Conservation (phyloP, 2,888 invertebrate species). For the Artemia sinica region DNA sequence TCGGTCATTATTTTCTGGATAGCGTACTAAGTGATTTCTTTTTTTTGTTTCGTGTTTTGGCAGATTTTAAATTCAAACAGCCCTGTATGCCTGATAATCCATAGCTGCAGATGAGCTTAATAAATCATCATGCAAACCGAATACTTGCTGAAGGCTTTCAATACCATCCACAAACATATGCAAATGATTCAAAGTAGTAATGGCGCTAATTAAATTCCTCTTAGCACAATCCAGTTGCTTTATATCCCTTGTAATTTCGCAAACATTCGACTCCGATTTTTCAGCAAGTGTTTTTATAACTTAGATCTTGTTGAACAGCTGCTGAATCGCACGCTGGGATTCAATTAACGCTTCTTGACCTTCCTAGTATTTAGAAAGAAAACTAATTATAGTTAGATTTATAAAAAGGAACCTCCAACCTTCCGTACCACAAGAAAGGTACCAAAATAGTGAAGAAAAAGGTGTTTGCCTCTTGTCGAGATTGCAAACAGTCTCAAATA, state of each 20-base stretch:
- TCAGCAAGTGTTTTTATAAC: constrained; percentile 88
- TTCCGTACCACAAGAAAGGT: not conserved
- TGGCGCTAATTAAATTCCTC: constrained; percentile 85
- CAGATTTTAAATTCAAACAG: too few species aligned
- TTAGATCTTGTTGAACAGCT: constrained; percentile 69
- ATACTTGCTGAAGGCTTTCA: constrained; percentile 52
- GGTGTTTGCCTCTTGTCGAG: too few species aligned
- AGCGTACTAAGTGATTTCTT: too few species aligned
- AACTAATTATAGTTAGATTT: not conserved
- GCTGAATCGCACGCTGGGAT: constrained; percentile 67
- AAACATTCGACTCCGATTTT: constrained; percentile 76
- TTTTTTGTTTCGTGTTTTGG: too few species aligned
- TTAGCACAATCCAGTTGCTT: constrained; percentile 96
- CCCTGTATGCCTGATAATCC: too few species aligned
- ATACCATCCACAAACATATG: constrained; percentile 94
- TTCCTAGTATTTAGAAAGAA: constrained; percentile 34
- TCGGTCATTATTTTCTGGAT: too few species aligned
- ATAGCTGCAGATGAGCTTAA: too few species aligned
- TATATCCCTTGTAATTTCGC: constrained; percentile 92
- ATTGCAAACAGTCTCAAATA: too few species aligned
- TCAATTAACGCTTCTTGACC: constrained; percentile 67
- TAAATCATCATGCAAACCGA: not conserved
- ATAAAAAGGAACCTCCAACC: not conserved
- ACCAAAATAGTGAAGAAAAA: too few species aligned
- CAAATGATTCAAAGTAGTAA: constrained; percentile 89